Evolutionary conservation across 2,113 vertebrate species (phyloP), one percentile per base, ranked within the genome.

Genomic region (Lampris megalopsis): DNA sequence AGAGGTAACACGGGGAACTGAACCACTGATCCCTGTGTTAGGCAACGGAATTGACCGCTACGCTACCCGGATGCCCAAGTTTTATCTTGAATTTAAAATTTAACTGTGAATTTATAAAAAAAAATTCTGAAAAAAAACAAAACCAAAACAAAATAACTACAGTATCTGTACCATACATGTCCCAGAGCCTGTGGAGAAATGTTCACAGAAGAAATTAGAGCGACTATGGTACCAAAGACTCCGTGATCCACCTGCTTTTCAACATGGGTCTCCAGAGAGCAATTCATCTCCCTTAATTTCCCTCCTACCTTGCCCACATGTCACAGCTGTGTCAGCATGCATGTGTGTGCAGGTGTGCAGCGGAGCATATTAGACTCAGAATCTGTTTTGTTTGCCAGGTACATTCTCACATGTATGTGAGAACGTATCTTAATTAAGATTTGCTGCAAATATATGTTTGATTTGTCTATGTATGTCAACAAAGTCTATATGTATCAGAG

Each of bases 241-340:
- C 71, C 64, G 59, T 59, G 11, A 71, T 57, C 74, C 65, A 6
- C 77, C 71, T 38, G 10, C 56, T 47, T 75, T 70, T 56, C 74
- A 4, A 3, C 36, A 5, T 35, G 8, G 38, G 8, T 58, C 56
- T 8, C 56, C 40, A 24, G 53, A 67, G 76, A 82, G 59, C 60
- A 73, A 72, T 75, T 76, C 53, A 74, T 75, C 58, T 66, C 75
- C 52, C 62, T 79, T 77, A 78, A 83, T 85, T 87, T 73, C 72
- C 63, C 52, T 41, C 56, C 70, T 79, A 76, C 61, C 73, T 73
- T 54, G 24, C 56, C 60, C 24, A 1, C 1, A 60, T n/a, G 68
- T 69, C 68, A 75, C 80, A 81, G 75, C 84, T 87, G 84, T 56
- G 56, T 54, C 36, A 5, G 57, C 7, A 1, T 40, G 53, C 1